Evolutionary conservation across 2,888 invertebrate genomes (phyloP), one percentile per base, ranked within the genome.

Genomic region (Hydrotaea diabolus): DNA sequence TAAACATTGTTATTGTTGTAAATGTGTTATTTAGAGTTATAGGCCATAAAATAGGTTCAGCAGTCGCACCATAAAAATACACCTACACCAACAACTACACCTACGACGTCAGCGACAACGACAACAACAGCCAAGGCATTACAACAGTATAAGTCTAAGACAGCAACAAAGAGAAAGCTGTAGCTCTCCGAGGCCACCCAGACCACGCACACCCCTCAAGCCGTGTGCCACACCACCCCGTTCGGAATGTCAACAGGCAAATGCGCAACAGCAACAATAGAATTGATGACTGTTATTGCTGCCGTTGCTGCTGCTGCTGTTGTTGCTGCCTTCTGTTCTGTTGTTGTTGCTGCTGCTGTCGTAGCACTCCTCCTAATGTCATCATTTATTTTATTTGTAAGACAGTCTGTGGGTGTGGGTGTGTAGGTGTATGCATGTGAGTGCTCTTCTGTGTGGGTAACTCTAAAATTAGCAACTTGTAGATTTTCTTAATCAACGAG

Each of bases 11-110:
- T 69, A 46, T 69, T 69, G 46, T 46, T 59, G 39, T 75, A 75
- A 53, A 80, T 80, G 80, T 80, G 66, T 80, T 80, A 59, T 80
- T 80, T 80, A 74, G 66, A 69, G 80, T 80, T 75, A 80, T 75
- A 71, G 66, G 59, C 80, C 69, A 80, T 80, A 80, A 80, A 80
- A 59, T 80, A 71, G 74, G 74, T 39, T 75, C 75, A 59, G 59
- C 69, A 69, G 21, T 13, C 69, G 69, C 43, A 69, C 69, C 69
- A 69, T 46, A 69, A 43, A 69, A 69, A 69, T 43, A 19, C 69
- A 23, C 19, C 46, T 43, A 69, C 69, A 69, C 17, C 43, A 11
- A 66, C 66, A 19, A 39, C 36, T 31, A 59, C 64, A 43, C 2
- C 9, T 19, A 66, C 39, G n/a, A n/a, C n/a, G n/a, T n/a, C 21